These are phyloP conservation scores for Pangasius mekongensis DNA, from an alignment of 2,797 vertebrate species.

Conservation along the genomic window DNA sequence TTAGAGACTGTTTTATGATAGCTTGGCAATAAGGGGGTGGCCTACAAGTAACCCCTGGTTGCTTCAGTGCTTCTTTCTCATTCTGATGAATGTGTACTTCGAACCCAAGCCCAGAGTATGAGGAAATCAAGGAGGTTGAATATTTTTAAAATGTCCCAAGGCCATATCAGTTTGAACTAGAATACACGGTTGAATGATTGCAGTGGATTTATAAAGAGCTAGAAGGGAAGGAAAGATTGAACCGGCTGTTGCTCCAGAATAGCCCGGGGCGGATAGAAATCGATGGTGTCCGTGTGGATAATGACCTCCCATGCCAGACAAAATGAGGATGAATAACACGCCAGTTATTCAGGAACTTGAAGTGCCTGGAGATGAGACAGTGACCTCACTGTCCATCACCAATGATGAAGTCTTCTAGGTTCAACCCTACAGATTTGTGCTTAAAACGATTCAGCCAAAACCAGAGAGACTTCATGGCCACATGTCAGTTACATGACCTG, in stretches of 20 bases:
- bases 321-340: constrained; percentile 7
- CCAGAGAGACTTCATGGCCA: neutral
- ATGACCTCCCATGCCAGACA: neutral
- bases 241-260: neutral
- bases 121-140: neutral
- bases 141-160: neutral
- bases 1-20: neutral
- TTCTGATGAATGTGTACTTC: neutral
- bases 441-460: neutral
- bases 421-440: neutral
- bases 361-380: neutral
- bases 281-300: neutral
- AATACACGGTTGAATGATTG: neutral
- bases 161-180: neutral
- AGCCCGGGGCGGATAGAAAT: neutral
- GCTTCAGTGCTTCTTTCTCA: neutral
- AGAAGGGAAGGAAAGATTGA: neutral
- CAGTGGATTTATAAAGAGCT: neutral
- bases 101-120: too few relatives aligned
- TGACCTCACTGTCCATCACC: neutral
- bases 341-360: neutral
- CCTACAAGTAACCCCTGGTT: neutral
- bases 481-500: neutral
- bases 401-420: neutral
- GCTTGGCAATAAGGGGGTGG: neutral